Conservation (phyloP, 92 coral and sea anemone species). For the Heliopora coerulea region DNA sequence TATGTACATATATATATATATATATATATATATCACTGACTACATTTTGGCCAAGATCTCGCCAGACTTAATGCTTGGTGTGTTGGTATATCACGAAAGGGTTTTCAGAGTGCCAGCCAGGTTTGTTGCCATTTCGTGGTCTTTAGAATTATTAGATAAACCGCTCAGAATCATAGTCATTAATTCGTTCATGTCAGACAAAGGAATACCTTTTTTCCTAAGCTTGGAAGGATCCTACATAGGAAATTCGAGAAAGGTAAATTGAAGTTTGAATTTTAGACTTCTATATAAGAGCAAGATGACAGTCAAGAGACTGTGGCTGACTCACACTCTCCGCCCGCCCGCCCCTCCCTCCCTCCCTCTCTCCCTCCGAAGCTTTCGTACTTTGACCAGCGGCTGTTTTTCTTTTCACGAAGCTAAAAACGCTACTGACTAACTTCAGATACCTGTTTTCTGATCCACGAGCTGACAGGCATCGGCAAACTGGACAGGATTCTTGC, state of each 20-base stretch:
- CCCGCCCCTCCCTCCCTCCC: too few relatives aligned
- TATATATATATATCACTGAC: too few relatives aligned
- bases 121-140: constrained; percentile 66
- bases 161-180: constrained; percentile 61
- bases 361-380: too few relatives aligned
- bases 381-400: too few relatives aligned
- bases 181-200: constrained; percentile 67
- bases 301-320: not conserved
- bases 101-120: constrained; percentile 71
- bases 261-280: not conserved
- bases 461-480: constrained; percentile 84
- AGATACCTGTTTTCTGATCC: constrained; percentile 91
- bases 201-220: constrained; percentile 58
- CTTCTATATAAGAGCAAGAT: not conserved
- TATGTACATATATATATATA: too few relatives aligned
- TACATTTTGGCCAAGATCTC: too few relatives aligned
- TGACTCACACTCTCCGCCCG: too few relatives aligned
- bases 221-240: constrained; percentile 75
- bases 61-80: not conserved
- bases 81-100: constrained; percentile 10
- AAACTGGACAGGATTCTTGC: constrained; percentile 81
- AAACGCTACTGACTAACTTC: not conserved
- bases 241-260: constrained; percentile 14
- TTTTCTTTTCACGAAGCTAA: not conserved
- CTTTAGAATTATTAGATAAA: constrained; percentile 60